Base-by-base conservation (phyloP, 2,113 vertebrate genomes). In the Menura novaehollandiae region DNA sequence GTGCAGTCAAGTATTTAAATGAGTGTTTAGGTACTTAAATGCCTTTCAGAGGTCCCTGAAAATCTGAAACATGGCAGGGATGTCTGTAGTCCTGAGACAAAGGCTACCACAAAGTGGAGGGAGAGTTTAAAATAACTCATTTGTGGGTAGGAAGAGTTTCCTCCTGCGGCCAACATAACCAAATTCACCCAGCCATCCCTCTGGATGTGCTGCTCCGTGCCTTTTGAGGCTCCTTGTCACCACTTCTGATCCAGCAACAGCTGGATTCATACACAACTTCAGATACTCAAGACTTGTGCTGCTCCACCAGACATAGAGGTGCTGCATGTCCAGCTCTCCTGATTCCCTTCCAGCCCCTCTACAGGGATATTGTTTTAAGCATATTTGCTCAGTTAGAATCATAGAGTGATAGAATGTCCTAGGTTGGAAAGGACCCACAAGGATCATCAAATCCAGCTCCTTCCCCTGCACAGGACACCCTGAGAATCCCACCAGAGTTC, bases 401-500 rank as follows among this genome's bases (percentile, higher is more conserved):
- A 13, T 7, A 60, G 33, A 46, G 12, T 28, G 44, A 9, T 2
- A 19, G 32, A 71, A 28, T 24, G 51, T 37, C 56, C 35, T 30
- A 13, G 24, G 6, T 2, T 56, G 56, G 49, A 21, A 41, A 28
- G 28, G 28, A 53, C 8, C 26, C 68, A 52, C 27, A 39, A 23
- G 11, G 68, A 72, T 24, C n/a, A 27, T 3, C 2, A 1, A 69
- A 5, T 43, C 12, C 49, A 56, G 0, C 9, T 68, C 9, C 30
- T 47, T 11, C 3, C 12, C 6, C 41, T 63, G 18, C 26, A 37
- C 15, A 49, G 15, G 11, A 33, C 26, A 43, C 8, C 11, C 12
- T 26, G 43, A 28, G 6, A 23, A 62, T 23, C 35, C 4, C n/a
- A 39, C 2, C 2, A n/a, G 0, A 10, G 17, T n/a, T 14, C 30